A percentile compares a stretch with the other conserved stretches of the same genome.
These are phyloP conservation scores for Xiphorhynchus elegans DNA, from an alignment of 2,113 vertebrate species.

Conservation along the genomic window DNA sequence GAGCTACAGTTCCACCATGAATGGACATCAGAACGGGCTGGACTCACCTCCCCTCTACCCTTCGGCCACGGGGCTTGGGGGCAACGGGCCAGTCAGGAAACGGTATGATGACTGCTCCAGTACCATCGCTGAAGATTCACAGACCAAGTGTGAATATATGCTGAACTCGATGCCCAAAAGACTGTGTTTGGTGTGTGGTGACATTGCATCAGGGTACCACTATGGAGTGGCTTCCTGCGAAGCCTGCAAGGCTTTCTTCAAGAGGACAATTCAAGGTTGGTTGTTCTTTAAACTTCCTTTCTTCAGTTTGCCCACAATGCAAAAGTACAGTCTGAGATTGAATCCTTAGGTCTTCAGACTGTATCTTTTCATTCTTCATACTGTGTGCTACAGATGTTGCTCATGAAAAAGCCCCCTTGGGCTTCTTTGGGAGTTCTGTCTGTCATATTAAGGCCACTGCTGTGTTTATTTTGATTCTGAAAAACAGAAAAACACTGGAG, in stretches of 20 bases:
- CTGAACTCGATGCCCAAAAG: constrained; percentile 99
- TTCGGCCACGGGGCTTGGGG: constrained; percentile 87
- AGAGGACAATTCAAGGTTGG: constrained; percentile 99
- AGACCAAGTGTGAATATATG: constrained; percentile 99
- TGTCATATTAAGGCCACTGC: background rate
- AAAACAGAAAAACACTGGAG: background rate
- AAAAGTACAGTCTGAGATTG: background rate
- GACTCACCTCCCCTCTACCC: constrained; percentile 98
- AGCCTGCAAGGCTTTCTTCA: constrained; percentile 99
- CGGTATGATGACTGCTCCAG: constrained; percentile 98
- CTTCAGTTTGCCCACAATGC: background rate
- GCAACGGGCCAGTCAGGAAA: constrained; percentile 89
- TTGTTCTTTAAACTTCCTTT: constrained; percentile 47
- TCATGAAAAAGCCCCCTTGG: background rate
- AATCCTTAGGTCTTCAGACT: background rate
- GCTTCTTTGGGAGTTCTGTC: background rate
- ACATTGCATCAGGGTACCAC: constrained; percentile 99
- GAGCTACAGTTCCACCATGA: constrained; percentile 99
- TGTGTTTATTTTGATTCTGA: background rate
- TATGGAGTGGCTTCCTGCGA: constrained; percentile 98
- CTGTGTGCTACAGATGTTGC: background rate
- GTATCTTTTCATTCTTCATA: background rate
- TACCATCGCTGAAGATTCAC: constrained; percentile 95
- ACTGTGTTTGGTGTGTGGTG: constrained; percentile 98
- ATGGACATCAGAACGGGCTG: constrained; percentile 98